phyloP scores from a whole-genome alignment of 2,797 vertebrate genomes.

The Lacerta agilis region DNA sequence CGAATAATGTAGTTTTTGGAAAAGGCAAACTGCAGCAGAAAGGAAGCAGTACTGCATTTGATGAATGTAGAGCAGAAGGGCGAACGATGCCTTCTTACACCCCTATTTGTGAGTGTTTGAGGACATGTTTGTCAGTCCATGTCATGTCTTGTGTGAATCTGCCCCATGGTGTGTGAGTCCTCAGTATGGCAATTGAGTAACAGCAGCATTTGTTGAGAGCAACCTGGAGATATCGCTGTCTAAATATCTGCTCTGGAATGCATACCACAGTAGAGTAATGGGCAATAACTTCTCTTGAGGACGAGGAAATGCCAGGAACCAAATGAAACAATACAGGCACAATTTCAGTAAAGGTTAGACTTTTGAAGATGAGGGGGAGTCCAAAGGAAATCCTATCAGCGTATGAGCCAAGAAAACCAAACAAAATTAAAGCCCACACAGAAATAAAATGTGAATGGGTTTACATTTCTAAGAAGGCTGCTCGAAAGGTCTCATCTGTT shows the following conservation, averaged over 20 bases:
- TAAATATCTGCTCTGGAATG: no score
- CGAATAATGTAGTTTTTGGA: no score
- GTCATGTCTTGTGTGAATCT: neutral
- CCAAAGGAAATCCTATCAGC: neutral
- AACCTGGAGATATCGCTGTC: no score
- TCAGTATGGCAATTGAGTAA: neutral
- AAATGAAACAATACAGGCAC: neutral
- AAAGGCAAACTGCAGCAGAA: no score
- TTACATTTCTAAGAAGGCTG: neutral
- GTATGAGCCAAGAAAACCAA: neutral
- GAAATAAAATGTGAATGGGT: neutral
- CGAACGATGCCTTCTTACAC: no score
- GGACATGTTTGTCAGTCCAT: neutral
- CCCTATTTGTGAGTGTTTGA: neutral
- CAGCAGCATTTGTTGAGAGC: no score
- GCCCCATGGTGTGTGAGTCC: neutral
- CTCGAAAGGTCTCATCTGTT: conserved; percentile 4
- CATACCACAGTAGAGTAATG: no score
- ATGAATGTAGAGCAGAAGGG: no score
- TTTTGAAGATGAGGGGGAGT: neutral
- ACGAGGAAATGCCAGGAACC: no score
- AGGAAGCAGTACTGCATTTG: no score
- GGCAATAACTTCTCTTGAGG: neutral
- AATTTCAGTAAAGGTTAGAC: neutral
- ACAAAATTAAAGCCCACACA: neutral